Evolutionary conservation across 2,888 invertebrate genomes (phyloP).

Genomic region (Neoitamus cyanurus): DNA sequence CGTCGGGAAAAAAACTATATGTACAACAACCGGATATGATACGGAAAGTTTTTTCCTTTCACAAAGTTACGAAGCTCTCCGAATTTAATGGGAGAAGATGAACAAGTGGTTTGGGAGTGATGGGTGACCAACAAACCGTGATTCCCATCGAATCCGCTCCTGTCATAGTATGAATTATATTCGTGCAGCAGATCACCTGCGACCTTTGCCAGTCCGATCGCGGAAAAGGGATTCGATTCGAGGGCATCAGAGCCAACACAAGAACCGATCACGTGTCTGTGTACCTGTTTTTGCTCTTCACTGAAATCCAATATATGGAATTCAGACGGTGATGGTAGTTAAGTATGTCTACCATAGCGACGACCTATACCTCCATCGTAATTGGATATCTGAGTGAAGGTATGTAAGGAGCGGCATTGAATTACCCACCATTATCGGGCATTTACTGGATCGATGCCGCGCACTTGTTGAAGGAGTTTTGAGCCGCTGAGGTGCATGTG

Average conservation of each 20-base stretch:
- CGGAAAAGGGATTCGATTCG: background rate
- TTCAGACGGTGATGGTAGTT: constrained; percentile 2
- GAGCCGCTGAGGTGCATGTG: background rate
- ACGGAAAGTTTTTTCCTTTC: constrained; percentile 6
- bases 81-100: constrained; percentile 28
- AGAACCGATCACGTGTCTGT: background rate
- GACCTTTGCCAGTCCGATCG: background rate
- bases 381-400: constrained; percentile 37
- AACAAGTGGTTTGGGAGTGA: constrained; percentile 18
- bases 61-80: background rate
- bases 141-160: constrained; percentile 7
- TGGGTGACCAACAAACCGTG: constrained; percentile 31
- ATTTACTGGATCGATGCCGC: background rate
- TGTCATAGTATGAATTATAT: background rate
- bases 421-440: background rate
- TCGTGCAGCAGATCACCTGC: background rate
- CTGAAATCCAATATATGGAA: constrained; percentile 35
- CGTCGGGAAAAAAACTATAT: background rate
- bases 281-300: background rate
- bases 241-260: background rate
- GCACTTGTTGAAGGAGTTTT: background rate
- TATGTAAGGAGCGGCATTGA: background rate
- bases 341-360: background rate
- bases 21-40: constrained; percentile 33
- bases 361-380: constrained; percentile 5